These are phyloP conservation scores for Acanthis flammea DNA, from an alignment of 2,797 vertebrate genomes.

Conservation along the genomic window DNA sequence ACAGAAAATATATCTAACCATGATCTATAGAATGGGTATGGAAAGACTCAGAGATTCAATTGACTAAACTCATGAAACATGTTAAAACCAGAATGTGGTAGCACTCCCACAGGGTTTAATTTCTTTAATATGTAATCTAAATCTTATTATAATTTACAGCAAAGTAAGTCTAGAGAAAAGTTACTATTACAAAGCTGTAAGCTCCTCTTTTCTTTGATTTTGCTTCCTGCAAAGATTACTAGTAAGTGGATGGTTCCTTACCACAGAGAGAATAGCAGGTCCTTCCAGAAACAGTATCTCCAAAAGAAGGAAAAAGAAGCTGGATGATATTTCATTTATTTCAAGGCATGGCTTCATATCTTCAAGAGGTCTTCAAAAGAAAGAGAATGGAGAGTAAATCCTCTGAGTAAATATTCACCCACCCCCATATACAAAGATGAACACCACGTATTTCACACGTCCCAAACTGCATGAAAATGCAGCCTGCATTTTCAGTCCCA, in stretches of 20 bases:
- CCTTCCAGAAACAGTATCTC: conserved; percentile 86
- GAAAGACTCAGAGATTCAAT: neutral
- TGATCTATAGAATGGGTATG: neutral
- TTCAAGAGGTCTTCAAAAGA: conserved; percentile 83
- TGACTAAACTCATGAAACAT: neutral
- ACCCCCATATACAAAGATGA: neutral
- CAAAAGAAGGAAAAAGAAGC: conserved; percentile 91
- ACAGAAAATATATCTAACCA: neutral
- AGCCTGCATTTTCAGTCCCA: neutral
- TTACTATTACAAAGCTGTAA: neutral
- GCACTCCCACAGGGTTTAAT: neutral
- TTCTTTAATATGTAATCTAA: neutral
- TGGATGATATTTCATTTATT: conserved; percentile 91
- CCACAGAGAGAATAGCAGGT: conserved; percentile 83
- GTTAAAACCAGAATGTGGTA: neutral
- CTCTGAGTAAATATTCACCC: neutral
- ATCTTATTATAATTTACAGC: neutral
- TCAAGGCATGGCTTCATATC: conserved; percentile 85
- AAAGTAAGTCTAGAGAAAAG: neutral
- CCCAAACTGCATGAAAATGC: neutral
- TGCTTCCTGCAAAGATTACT: neutral
- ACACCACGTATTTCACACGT: neutral
- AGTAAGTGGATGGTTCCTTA: conserved; percentile 58
- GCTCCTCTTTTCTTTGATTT: neutral
- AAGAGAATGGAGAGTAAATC: neutral